Evolutionary conservation across 2,888 invertebrate genomes (phyloP), one percentile per base, ranked within the genome.

Genomic region (Drosophila pseudotakahashii): DNA sequence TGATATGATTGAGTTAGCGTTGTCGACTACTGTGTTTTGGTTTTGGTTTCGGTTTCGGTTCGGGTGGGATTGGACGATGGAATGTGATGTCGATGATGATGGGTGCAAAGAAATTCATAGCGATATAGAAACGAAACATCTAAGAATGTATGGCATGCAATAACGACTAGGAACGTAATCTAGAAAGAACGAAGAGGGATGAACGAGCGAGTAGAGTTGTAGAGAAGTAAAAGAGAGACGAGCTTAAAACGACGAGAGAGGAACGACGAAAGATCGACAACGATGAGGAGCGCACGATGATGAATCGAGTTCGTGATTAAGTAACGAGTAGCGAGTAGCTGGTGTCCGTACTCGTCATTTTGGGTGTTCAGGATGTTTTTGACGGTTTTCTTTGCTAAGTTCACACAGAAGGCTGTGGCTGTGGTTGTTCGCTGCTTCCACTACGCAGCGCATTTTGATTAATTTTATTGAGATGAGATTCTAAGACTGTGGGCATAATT

Each of bases 381-480:
- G 66, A 63, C 16, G 55, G 48, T 66, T 66, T 63, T 66, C 51
- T 58, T 64, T 69, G 26, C 26, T 26, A 26, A 26, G 26, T 47
- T 66, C 64, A 66, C 54, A 37, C 44, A 61, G 39, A 47, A 47
- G 47, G 39, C 42, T 58, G 50, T 50, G 45, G 37, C 61, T 61
- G 55, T 62, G 19, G 58, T 58, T 68, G 58, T 58, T 68, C 37
- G 26, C 69, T 69, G 50, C 48, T 68, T 77, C 50, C 60, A 76
- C 55, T 67, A 63, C 67, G 80, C 81, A 75, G 81, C 69, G 58
- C 71, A 71, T 80, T 79, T 79, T 57, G 76, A 68, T 78, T 77
- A 78, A 66, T 77, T 67, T 85, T 77, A 80, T 79, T 82, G 42
- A 75, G 66, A 66, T 66, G 66, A 64, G 72, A 60, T 72, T 70